Evolutionary conservation across 2,888 invertebrate species (phyloP), one percentile per base, ranked within the genome.

Genomic region (Lepas anatifera): DNA sequence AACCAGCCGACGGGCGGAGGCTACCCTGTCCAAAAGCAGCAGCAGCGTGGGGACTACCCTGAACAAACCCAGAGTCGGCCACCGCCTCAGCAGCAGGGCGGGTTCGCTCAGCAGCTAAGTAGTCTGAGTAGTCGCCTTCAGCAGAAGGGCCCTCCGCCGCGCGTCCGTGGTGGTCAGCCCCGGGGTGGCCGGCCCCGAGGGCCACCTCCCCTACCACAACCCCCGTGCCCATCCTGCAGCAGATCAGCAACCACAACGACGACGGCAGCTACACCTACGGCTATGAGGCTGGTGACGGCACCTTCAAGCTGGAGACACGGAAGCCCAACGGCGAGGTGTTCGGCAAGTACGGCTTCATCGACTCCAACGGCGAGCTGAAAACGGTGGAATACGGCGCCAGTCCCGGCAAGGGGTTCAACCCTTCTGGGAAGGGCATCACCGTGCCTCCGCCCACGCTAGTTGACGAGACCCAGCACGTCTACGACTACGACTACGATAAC

Each of bases 241-340:
- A 90, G 80, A 89, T 92, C 75, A 86, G 89, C 73, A 85, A 88
- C 77, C 83, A 90, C 4, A 91, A 91, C 78, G 87, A 89, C 69
- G 91, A 91, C 77, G 91, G 91, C 37, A 89, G 90, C 0, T 91
- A 91, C 77, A 90, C 90, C 0, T 89, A 89, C 73, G 91, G 91
- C 1, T 91, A 89, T 77, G 91, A 91, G 81, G 89, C 90, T 3
- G 90, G 88, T 68, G 91, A 91, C 78, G 91, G 91, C 4, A 89
- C 89, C 0, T 91, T 90, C 79, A 90, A 91, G 82, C 89, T 73
- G 52, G 72, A 73, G 70, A 75, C 75, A 46, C 69, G 73, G 25
- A 74, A 73, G 39, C 43, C 68, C 13, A 67, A 72, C n/a, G 75
- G 75, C 22, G 70, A 72, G 68, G 73, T 73, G 22, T 70, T 69